Percentiles rank a stretch among this genome's conserved stretches.
phyloP scores from a whole-genome alignment of 2,888 invertebrate genomes.

The Julus scandinavius region DNA sequence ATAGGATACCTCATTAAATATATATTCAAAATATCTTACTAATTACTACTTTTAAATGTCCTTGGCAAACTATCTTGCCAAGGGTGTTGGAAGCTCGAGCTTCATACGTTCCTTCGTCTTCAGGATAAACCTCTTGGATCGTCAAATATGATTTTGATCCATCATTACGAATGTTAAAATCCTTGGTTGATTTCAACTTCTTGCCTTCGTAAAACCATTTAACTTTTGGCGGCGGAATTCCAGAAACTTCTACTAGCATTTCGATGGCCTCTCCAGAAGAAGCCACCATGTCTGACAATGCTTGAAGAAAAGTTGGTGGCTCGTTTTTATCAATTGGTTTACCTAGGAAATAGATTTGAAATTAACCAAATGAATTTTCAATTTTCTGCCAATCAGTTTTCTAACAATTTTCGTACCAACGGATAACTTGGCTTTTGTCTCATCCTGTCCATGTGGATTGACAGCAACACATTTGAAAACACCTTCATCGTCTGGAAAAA shows the following conservation, averaged over 20 bases:
- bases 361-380: not conserved
- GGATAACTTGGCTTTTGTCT: conserved; percentile 59
- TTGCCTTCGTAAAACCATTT: conserved; percentile 52
- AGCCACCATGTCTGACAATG: conserved; percentile 54
- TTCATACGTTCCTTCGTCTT: conserved; percentile 88
- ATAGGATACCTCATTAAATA: not conserved
- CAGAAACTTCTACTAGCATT: conserved; percentile 60
- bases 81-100: conserved; percentile 81
- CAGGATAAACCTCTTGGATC: conserved; percentile 76
- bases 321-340: conserved; percentile 42
- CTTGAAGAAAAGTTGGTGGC: conserved; percentile 53
- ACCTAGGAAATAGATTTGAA: not conserved
- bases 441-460: conserved; percentile 60
- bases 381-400: not conserved
- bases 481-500: conserved; percentile 65
- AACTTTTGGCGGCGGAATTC: conserved; percentile 58
- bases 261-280: conserved; percentile 60
- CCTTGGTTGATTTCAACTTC: conserved; percentile 54
- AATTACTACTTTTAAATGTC: conserved; percentile 55
- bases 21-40: not conserved
- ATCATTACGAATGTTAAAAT: conserved; percentile 64
- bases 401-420: conserved; percentile 59
- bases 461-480: conserved; percentile 62
- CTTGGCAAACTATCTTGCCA: conserved; percentile 71
- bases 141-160: conserved; percentile 75